Evolutionary conservation across 2,113 vertebrate genomes (phyloP).

Genomic region (Columba livia): DNA sequence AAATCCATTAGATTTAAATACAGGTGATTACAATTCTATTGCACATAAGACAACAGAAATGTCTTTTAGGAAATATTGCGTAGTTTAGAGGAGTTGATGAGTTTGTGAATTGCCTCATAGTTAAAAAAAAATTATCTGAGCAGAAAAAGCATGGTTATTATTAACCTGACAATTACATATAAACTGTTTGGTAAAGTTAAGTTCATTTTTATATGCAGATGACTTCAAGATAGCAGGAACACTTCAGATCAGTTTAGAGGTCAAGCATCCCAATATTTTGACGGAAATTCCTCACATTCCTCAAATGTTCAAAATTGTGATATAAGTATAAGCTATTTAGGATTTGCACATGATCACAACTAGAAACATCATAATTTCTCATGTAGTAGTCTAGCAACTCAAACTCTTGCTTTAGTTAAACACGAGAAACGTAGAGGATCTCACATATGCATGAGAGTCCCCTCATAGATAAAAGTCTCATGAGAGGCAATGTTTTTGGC

Average conservation of each 20-base stretch:
- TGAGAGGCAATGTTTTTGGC: background rate
- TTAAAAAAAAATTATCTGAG: conserved; percentile 66
- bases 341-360: background rate
- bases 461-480: background rate
- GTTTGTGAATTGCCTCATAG: conserved; percentile 67
- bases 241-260: background rate
- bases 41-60: conserved; percentile 82
- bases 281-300: background rate
- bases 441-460: background rate
- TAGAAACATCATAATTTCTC: background rate
- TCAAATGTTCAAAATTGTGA: background rate
- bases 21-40: conserved; percentile 88
- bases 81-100: conserved; percentile 77
- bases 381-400: background rate
- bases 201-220: background rate
- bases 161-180: background rate
- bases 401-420: background rate
- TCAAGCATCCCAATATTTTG: background rate
- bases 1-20: conserved; percentile 95
- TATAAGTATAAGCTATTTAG: background rate
- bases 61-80: conserved; percentile 78
- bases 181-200: background rate
- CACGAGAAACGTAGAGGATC: background rate
- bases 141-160: background rate
- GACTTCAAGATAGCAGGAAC: background rate